Evolutionary conservation across 2,888 invertebrate genomes (phyloP), one percentile per base, ranked within the genome.

Genomic region (Drosophila nigritarsus): DNA sequence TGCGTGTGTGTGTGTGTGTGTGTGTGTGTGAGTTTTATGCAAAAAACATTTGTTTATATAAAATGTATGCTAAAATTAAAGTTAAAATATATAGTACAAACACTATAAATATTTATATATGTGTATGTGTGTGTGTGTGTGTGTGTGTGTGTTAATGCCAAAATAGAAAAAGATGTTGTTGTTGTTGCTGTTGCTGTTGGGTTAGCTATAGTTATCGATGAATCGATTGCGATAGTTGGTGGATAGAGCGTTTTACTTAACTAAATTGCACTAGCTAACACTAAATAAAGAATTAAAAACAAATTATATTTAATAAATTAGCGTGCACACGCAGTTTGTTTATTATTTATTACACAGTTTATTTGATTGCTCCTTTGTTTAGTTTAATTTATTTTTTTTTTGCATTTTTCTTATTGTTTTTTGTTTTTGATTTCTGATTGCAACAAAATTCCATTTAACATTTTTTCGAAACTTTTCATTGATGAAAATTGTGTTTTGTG

Each of bases 181-280:
- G n/a, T 7, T 45, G 45, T 13, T 13, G n/a, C n/a, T n/a, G 20
- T 20, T 45, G 45, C 20, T 50, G 55, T 62, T 56, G 63, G 58
- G 56, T 62, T 75, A 60, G 66, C 51, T 53, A 59, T 24, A 77
- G 68, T 64, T 71, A 45, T 70, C n/a, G n/a, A n/a, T 40, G 53
- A 54, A 61, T 75, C 58, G 40, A 32, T 65, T 61, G 53, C 54
- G 40, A 30, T 48, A 45, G 58, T 66, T 68, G 69, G 62, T 71
- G 74, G 63, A 75, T 54, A 71, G 80, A 78, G 79, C 70, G 50
- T 50, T 49, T 70, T 64, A 75, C 78, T 78, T 78, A 84, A 89
- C 92, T 92, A 92, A 92, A 92, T 92, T 92, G 92, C 92, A 92
- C 92, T 92, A 92, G 92, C 92, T 92, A 92, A 91, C 91, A 92